Conservation (phyloP, 2,888 invertebrate species). For the Ommatoiulus sabulosus region DNA sequence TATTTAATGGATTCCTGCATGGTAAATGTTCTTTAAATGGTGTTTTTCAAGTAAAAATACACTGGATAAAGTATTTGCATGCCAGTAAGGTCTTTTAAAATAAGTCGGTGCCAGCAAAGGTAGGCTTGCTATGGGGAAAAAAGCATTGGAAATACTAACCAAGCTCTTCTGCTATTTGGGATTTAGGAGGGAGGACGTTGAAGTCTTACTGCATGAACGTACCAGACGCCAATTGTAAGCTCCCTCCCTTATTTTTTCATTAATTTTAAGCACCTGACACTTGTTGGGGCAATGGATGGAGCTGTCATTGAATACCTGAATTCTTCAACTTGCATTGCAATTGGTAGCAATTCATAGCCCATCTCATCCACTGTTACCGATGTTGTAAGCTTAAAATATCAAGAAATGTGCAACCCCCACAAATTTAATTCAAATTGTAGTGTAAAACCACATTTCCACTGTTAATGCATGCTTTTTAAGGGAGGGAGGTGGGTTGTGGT, state of each 20-base stretch:
- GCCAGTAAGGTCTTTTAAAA: background rate
- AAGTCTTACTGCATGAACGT: slow-evolving; percentile 57
- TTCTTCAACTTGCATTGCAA: background rate
- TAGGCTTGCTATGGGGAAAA: background rate
- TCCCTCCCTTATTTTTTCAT: slow-evolving; percentile 53
- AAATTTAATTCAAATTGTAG: background rate
- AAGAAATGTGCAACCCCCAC: background rate
- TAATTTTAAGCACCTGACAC: slow-evolving; percentile 16
- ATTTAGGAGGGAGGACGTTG: slow-evolving; percentile 56
- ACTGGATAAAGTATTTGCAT: background rate
- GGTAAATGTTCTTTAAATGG: background rate
- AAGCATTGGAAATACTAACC: background rate
- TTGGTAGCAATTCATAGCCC: background rate
- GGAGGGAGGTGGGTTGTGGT: background rate
- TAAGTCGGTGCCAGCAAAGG: background rate
- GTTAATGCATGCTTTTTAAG: background rate
- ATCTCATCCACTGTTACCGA: slow-evolving; percentile 1
- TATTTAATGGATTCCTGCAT: background rate
- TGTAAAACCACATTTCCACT: background rate
- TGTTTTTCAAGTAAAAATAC: too few species aligned
- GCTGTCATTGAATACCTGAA: background rate
- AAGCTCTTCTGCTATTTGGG: slow-evolving; percentile 47
- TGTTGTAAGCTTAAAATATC: background rate
- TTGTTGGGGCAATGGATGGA: background rate
- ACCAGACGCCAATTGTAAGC: slow-evolving; percentile 57